Evolutionary conservation across 1,140 invertebrate genomes (phyloP).

Genomic region (Coenobita brevimanus): DNA sequence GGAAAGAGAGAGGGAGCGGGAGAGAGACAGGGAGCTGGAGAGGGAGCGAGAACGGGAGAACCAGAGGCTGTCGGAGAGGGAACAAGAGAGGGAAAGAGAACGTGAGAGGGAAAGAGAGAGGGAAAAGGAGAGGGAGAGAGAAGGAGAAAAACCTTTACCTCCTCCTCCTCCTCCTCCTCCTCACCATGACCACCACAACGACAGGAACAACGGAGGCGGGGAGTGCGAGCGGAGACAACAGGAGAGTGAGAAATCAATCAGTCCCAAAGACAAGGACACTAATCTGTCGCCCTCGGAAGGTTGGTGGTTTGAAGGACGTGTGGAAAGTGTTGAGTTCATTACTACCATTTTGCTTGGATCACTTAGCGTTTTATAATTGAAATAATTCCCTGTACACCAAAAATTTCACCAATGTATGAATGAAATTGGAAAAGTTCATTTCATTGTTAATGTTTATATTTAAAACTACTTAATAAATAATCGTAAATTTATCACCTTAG

Average conservation of each 20-base stretch:
- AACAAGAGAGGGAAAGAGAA: slow-evolving; percentile 35
- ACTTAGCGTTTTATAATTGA: too few relatives aligned
- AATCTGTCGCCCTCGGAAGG: slow-evolving; percentile 57
- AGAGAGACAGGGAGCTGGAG: slow-evolving; percentile 60
- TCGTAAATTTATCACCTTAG: too few relatives aligned
- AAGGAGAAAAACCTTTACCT: slow-evolving; percentile 5
- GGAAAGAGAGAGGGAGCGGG: slow-evolving; percentile 62
- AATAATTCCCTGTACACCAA: too few relatives aligned
- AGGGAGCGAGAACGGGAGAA: slow-evolving; percentile 44
- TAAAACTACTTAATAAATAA: too few relatives aligned
- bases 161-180: background rate
- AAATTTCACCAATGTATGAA: too few relatives aligned
- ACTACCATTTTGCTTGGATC: too few relatives aligned
- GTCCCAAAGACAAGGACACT: slow-evolving; percentile 63
- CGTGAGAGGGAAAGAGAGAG: slow-evolving; percentile 33
- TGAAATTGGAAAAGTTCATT: too few relatives aligned
- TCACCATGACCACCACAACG: background rate
- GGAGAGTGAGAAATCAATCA: slow-evolving; percentile 66
- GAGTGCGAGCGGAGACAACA: slow-evolving; percentile 26
- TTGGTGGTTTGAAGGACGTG: slow-evolving; percentile 1
- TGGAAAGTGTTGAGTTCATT: too few relatives aligned
- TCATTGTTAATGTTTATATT: too few relatives aligned
- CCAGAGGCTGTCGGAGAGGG: slow-evolving; percentile 39
- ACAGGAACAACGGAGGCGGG: slow-evolving; percentile 7
- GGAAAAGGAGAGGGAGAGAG: slow-evolving; percentile 38